phyloP scores from a whole-genome alignment of 64 coral and sea anemone species.

The Stichodactyla mertensii region DNA sequence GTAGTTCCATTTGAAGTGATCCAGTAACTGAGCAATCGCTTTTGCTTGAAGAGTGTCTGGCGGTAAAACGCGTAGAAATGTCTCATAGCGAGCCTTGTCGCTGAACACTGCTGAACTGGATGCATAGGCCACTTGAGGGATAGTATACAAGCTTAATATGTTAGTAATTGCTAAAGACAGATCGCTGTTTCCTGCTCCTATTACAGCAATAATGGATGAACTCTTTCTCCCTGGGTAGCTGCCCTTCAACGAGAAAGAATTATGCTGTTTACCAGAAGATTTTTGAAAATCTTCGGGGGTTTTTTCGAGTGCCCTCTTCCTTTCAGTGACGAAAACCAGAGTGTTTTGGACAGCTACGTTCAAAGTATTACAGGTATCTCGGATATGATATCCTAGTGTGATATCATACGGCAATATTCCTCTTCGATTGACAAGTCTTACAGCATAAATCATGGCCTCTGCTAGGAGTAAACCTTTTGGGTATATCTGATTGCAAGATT shows the following conservation, averaged over 20 bases:
- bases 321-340: conserved; percentile 22
- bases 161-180: conserved; percentile 28
- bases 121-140: conserved; percentile 61
- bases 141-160: conserved; percentile 40
- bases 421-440: conserved; percentile 38
- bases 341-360: conserved; percentile 11
- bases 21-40: conserved; percentile 43
- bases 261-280: neutral
- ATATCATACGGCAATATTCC: conserved; percentile 40
- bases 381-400: conserved; percentile 31
- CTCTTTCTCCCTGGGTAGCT: neutral
- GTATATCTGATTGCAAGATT: conserved; percentile 12
- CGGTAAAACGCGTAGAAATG: conserved; percentile 56
- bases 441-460: conserved; percentile 62
- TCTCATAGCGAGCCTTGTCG: conserved; percentile 35
- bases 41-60: conserved; percentile 56
- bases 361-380: conserved; percentile 34
- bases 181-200: conserved; percentile 54
- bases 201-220: conserved; percentile 26
- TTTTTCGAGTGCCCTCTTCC: neutral
- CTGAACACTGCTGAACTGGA: conserved; percentile 49
- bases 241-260: neutral
- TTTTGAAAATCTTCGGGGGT: neutral
- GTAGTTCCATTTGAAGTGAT: conserved; percentile 62
- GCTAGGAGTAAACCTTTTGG: conserved; percentile 24